Base-by-base conservation (phyloP, 2,113 vertebrate species). In the Marmota flaviventris region DNA sequence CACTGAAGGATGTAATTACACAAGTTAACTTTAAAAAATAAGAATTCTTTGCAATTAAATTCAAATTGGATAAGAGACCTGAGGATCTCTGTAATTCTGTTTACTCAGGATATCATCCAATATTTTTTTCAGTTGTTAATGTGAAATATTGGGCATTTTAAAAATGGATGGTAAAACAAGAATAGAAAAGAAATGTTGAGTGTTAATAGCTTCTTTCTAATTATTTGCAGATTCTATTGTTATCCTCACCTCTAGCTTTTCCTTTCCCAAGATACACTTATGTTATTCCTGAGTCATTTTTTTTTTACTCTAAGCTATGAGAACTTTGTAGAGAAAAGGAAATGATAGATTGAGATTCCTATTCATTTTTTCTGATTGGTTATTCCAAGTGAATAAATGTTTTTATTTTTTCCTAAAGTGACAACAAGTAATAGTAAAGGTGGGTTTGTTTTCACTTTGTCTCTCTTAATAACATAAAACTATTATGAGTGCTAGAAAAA, bases 121-220 rank as follows among this genome's bases (percentile, higher is more conserved):
- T 91, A 95, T 84, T 87, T 9, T 9, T 42, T 77, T 45, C 20
- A 76, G n/a, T 72, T 97, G 51, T 37, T 37, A 51, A 37, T 67
- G 29, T 89, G 51, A 93, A 94, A 92, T 89, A 81, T 34, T 76
- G 29, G 37, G 2, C 2, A 61, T 92, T 92, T 92, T 48, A 16
- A 85, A 94, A 90, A 65, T 2, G 7, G 12, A 70, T 79, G 37
- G 7, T 94, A 32, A 79, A 94, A 81, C 13, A 29, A 91, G 56
- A 95, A 94, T 77, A 51, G 51, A 78, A 90, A 94, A 14, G 37
- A 70, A 90, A 29, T 81, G 32, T 79, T 84, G 90, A 86, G 75
- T 78, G 53, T 37, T 86, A 65, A 93, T 90, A 73, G 24, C 4
- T 0, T 65, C 18, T 78, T 76, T 90, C 14, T 86, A 70, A 72